Evolutionary conservation across 2,797 vertebrate genomes (phyloP), one percentile per base, ranked within the genome.

Genomic region (Pangasius larnaudii): DNA sequence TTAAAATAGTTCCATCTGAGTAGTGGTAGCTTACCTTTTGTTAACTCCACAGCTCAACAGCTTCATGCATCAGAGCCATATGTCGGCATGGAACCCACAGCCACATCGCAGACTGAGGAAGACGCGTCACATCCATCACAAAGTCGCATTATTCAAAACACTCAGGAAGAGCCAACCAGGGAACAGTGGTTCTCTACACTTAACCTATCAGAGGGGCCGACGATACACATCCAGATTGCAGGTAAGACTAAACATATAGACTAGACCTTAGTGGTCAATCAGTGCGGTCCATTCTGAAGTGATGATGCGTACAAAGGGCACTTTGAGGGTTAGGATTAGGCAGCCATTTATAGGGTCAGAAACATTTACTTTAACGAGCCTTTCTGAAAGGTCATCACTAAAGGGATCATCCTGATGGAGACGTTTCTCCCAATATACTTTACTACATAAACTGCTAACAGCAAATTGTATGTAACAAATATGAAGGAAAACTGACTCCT

Each of bases 141-240:
- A 91, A 58, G 91, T 53, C 88, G 89, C 84, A 89, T 93, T 83
- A 92, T 91, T 90, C 90, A 59, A 89, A 94, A 94, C 89, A 95
- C 95, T 97, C 96, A 96, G 96, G 96, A 95, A 96, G 94, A 96
- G 92, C 93, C 93, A 91, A 92, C 92, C 91, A 93, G 94, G 88
- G 92, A 94, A 89, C 94, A 94, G 89, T 95, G 94, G 94, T 94
- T 93, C 89, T 95, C 95, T 90, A 91, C 94, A n/a, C 92, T 94
- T 18, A 90, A 91, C 92, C 91, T 94, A 86, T 93, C 94, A 71
- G 95, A 96, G 84, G 94, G 92, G 72, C 65, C 51, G 56, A 85
- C 82, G 84, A 90, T 89, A 75, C 91, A 90, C 90, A 87, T 91
- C 81, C 92, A 93, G 75, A 92, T 94, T 89, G 93, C 95, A 96